Evolutionary conservation across 1,140 invertebrate genomes (phyloP), one percentile per base, ranked within the genome.

Genomic region (Meloidogyne chitwoodi): DNA sequence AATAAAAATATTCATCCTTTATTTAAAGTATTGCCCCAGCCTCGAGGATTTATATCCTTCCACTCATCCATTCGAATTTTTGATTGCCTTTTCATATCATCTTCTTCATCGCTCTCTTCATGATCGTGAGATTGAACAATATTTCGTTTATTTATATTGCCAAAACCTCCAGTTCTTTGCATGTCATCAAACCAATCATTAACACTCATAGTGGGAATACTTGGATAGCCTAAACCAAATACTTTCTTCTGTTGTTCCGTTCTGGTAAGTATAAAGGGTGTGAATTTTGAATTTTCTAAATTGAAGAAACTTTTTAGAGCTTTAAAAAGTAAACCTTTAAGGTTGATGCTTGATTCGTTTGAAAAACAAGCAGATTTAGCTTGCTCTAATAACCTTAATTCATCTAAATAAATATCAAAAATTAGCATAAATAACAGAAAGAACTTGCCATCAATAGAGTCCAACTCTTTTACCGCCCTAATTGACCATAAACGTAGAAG

Each of bases 131-230:
- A 67, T 61, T 67, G 66, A 38, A 64, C 48, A 24, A 64, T 71
- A 14, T 68, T 24, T 64, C 29, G 38, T 64, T 61, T 68, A 16
- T 68, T 48, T 26, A 67, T 70, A 65, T 11, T 27, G 29, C 80
- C 78, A 77, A 84, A 93, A 90, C 91, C 90, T 84, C 93, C 93
- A 67, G 93, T 92, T 73, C 90, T 89, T 0, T 94, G 91, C 81
- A 94, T 91, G 88, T 96, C 91, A 66, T 96, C 92, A 88, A 96
- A 97, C 89, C 98, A 97, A 88, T 98, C 95, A 84, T 96, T 92
- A 0, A 99, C 92, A 0, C 94, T 94, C 88, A 95, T 90, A 1
- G 93, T 91, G 0, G 96, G 95, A 74, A 97, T 86, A 85, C 93
- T 92, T 0, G 95, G 95, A 90, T 98, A 99, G 0, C 96, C 96